Evolutionary conservation across 2,888 invertebrate species (phyloP), one percentile per base, ranked within the genome.

Genomic region (Eristalis pertinax): DNA sequence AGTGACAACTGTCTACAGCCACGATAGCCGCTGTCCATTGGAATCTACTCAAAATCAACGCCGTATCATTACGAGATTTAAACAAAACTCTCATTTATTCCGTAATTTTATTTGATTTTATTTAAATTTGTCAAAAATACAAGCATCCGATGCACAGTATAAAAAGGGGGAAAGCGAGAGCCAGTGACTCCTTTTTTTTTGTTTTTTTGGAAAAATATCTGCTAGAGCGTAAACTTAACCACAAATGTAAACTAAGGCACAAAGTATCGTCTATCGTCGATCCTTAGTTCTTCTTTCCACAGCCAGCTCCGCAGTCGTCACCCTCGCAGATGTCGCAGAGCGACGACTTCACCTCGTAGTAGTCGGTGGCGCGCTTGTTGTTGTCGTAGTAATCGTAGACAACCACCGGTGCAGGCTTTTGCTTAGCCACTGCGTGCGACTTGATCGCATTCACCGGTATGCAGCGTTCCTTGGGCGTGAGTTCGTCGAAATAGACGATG

Each of bases 351-450:
- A 91, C 87, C 13, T 90, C 88, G 69, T 92, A 92, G 89, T 91
- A 93, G 43, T 90, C 90, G 58, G 91, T 92, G 43, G 91, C 92
- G 19, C 90, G 90, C 32, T 90, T 90, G 70, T 89, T 96, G 87
- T 96, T 97, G 92, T 99, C 98, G 90, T 98, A 99, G 90, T 99
- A 97, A 92, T 99, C 99, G 89, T 96, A 96, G 60, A 99, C 95
- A 60, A 96, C 95, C 88, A 98, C 97, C 89, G 97, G 95, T 29
- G 97, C 97, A 10, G 98, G 96, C 84, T 97, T 97, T 90, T 98
- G 97, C 72, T 96, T 95, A 4, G 97, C 97, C 13, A 98, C 97
- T 91, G 97, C 96, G 91, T 97, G 96, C 0, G 96, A 96, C 89
- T 97, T 95, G 90, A 96, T 96, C 8, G 97, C 97, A 8, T 96